A percentile compares a stretch with the other conserved stretches of the same genome.
Evolutionary conservation across 2,113 vertebrate species (phyloP).

Genomic region (Camelus dromedarius): DNA sequence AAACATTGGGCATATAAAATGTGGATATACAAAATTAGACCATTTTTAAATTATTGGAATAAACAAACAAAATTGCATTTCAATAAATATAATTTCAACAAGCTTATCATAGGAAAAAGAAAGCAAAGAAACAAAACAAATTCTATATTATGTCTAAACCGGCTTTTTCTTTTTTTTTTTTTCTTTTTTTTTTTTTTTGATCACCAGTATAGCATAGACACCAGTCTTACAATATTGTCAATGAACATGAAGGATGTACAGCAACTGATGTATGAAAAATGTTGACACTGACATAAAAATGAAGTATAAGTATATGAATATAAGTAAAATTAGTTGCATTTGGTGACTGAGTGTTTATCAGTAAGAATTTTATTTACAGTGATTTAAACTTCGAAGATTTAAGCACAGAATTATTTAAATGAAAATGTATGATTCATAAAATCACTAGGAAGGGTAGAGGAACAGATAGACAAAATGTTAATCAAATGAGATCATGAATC

Average conservation of each 20-base stretch:
- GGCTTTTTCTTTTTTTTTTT: neutral
- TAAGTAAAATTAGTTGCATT: neutral
- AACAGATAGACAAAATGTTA: neutral
- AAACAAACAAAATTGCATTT: neutral
- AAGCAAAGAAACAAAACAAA: neutral
- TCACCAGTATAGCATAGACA: neutral
- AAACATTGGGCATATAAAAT: neutral
- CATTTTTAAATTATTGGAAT: neutral
- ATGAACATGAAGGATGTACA: too few species aligned
- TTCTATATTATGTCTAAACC: neutral
- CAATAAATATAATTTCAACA: neutral
- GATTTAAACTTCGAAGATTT: neutral
- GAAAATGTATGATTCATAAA: neutral
- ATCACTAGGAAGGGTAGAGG: neutral
- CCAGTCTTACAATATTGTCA: too few species aligned
- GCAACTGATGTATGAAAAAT: neutral
- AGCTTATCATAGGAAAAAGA: neutral
- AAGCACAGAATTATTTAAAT: neutral
- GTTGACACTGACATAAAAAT: neutral
- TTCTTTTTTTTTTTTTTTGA: neutral
- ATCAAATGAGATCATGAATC: neutral
- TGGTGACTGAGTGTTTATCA: neutral
- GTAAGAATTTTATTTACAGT: neutral
- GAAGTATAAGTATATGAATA: neutral
- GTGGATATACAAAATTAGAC: too few species aligned